A percentile compares a stretch with the other conserved stretches of the same genome.
Evolutionary conservation across 2,888 invertebrate genomes (phyloP).

Genomic region (Anticlea derivata): DNA sequence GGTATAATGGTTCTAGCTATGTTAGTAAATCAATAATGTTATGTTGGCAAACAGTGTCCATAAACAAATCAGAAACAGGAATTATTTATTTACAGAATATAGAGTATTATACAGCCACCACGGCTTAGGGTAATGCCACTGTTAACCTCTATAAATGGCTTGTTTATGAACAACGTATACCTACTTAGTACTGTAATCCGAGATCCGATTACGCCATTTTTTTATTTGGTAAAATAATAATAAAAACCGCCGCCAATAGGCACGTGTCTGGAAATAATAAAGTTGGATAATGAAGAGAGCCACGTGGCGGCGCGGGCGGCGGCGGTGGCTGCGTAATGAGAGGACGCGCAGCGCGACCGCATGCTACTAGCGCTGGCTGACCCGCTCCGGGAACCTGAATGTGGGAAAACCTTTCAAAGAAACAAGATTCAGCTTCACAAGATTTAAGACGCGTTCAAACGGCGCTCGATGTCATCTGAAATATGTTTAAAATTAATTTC

Average conservation of each 20-base stretch:
- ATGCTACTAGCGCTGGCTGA: neutral
- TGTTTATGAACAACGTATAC: conserved; percentile 75
- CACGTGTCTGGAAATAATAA: conserved; percentile 80
- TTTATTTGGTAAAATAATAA: conserved; percentile 44
- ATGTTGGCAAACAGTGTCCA: no score
- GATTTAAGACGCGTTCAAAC: no score
- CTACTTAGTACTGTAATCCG: conserved; percentile 51
- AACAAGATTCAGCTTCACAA: no score
- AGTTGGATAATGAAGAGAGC: conserved; percentile 70
- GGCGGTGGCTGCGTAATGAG: conserved; percentile 42
- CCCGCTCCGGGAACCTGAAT: no score
- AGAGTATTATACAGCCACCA: no score
- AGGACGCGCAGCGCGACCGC: conserved; percentile 25
- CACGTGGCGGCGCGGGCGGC: conserved; percentile 61
- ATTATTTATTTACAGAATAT: no score
- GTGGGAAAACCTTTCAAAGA: no score
- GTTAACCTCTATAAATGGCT: conserved; percentile 69
- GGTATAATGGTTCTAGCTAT: no score
- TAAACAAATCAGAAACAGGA: no score
- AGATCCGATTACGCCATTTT: conserved; percentile 70
- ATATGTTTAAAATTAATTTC: no score
- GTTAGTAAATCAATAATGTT: no score
- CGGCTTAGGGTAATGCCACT: conserved; percentile 48
- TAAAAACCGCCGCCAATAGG: conserved; percentile 65
- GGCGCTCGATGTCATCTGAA: no score